These are phyloP conservation scores for Spodoptera frugiperda DNA, from an alignment of 1,140 invertebrate genomes.

Conservation along the genomic window DNA sequence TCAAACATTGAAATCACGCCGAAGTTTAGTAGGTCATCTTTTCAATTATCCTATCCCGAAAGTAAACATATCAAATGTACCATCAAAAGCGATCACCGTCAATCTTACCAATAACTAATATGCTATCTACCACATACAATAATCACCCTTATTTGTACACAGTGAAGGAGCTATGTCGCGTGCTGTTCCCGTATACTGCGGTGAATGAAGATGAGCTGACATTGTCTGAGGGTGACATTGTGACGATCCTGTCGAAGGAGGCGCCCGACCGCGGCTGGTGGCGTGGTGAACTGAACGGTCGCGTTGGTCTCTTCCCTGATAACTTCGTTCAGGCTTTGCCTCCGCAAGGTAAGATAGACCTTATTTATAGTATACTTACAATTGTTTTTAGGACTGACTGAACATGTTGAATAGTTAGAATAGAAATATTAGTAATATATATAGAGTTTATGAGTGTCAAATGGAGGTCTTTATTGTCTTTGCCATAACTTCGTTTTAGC, in stretches of 20 bases:
- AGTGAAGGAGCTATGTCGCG: conserved; percentile 92
- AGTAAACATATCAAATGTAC: too few species aligned
- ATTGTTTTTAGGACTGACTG: too few species aligned
- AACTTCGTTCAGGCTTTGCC: conserved; percentile 95
- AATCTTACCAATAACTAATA: too few species aligned
- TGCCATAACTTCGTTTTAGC: too few species aligned
- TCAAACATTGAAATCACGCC: too few species aligned
- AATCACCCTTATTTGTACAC: conserved; percentile 47
- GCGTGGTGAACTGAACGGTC: conserved; percentile 96
- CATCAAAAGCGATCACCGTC: neutral
- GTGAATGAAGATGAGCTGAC: conserved; percentile 97
- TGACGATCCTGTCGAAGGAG: conserved; percentile 94
- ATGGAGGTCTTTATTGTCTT: too few species aligned
- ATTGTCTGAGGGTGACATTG: conserved; percentile 95
- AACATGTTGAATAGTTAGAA: too few species aligned
- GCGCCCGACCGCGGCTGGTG: conserved; percentile 98
- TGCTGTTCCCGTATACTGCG: conserved; percentile 95
- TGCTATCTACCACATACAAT: neutral
- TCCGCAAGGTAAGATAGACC: conserved; percentile 71
- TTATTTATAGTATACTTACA: neutral
- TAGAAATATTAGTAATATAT: too few species aligned
- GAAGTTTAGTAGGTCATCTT: too few species aligned
- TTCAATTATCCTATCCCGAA: too few species aligned
- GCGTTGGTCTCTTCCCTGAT: conserved; percentile 97
- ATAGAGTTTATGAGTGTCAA: too few species aligned